Percentiles rank a stretch among this genome's conserved stretches.
phyloP scores from a whole-genome alignment of 2,888 invertebrate species.

The Melangyna quadrimaculata region DNA sequence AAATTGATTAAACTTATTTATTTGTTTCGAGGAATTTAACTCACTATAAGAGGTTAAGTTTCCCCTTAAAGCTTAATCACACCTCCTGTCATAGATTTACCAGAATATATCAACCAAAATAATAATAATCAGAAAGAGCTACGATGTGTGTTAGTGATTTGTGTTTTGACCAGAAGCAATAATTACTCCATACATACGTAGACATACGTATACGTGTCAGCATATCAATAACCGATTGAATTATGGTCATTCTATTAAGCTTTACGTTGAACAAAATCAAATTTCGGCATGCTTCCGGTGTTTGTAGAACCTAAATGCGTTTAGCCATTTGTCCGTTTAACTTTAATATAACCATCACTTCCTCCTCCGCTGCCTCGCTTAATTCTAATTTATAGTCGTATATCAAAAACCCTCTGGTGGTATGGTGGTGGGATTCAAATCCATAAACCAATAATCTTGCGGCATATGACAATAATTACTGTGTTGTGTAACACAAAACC shows the following conservation, averaged over 20 bases:
- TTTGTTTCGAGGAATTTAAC: background rate
- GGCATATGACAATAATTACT: constrained; percentile 58
- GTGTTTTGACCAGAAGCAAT: constrained; percentile 23
- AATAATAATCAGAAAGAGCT: background rate
- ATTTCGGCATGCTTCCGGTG: constrained; percentile 26
- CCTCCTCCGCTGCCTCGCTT: background rate
- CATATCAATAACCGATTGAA: constrained; percentile 46
- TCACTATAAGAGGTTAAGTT: background rate
- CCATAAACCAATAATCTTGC: constrained; percentile 38
- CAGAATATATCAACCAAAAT: constrained; percentile 1
- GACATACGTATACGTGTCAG: constrained; percentile 8
- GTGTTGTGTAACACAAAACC: constrained; percentile 45
- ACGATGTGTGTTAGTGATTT: background rate
- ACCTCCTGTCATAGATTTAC: background rate
- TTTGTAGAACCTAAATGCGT: background rate
- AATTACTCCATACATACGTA: constrained; percentile 32
- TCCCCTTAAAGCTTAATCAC: background rate
- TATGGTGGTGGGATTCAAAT: background rate
- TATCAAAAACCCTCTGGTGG: background rate
- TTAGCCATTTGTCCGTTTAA: background rate
- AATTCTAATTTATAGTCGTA: background rate
- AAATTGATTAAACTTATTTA: background rate
- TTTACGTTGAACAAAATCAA: constrained; percentile 24
- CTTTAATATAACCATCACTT: background rate
- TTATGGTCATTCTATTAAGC: constrained; percentile 47